These are phyloP conservation scores for Pogonognathellus flavescens DNA, from an alignment of 1,140 invertebrate species.

Conservation along the genomic window DNA sequence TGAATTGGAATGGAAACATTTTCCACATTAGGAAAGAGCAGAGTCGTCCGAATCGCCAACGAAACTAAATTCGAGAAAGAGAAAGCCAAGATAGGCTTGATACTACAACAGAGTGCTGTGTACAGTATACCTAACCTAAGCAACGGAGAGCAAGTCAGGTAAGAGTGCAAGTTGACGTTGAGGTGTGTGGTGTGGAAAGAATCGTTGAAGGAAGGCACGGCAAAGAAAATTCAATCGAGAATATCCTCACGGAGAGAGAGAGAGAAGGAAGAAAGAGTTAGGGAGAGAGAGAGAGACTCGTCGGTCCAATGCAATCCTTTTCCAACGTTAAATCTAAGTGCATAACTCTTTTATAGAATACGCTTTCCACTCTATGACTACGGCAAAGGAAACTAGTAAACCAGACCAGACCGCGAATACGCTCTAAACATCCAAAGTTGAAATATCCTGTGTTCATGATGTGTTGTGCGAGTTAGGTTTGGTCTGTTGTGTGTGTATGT, in stretches of 20 bases:
- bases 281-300: neutral
- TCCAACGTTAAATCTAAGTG: constrained; percentile 23
- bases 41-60: constrained; percentile 12
- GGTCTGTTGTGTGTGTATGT: neutral
- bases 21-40: constrained; percentile 26
- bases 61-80: constrained; percentile 19
- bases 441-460: constrained; percentile 41
- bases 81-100: constrained; percentile 5
- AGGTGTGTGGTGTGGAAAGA: constrained; percentile 32
- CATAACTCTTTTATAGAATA: constrained; percentile 43
- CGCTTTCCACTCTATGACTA: neutral
- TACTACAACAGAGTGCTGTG: too few species aligned
- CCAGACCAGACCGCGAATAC: neutral
- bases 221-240: constrained; percentile 27
- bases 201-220: constrained; percentile 28
- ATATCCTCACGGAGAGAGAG: constrained; percentile 16
- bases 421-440: constrained; percentile 27
- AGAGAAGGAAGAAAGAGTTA: constrained; percentile 1
- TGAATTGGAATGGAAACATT: constrained; percentile 50
- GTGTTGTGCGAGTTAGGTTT: constrained; percentile 18
- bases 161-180: constrained; percentile 33
- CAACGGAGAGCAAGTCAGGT: constrained; percentile 17
- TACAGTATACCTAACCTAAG: too few species aligned
- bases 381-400: neutral
- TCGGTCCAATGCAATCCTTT: constrained; percentile 32